Conservation (phyloP, 1,140 invertebrate genomes). For the Gryon sp. region DNA sequence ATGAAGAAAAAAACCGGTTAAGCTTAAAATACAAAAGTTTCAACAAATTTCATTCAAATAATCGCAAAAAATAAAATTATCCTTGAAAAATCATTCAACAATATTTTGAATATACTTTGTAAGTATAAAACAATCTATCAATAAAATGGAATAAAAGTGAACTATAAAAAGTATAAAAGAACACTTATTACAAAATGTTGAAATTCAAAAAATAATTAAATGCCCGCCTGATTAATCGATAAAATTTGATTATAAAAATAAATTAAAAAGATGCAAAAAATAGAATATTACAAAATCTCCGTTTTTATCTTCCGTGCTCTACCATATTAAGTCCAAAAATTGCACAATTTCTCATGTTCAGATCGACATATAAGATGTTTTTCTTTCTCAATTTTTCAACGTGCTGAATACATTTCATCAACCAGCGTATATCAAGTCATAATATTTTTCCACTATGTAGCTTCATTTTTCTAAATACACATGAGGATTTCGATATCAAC, state of each 20-base stretch:
- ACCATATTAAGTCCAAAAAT: constrained; percentile 3
- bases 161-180: too few relatives aligned
- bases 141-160: too few relatives aligned
- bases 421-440: constrained; percentile 33
- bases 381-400: constrained; percentile 6
- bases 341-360: constrained; percentile 4
- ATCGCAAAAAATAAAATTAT: not conserved
- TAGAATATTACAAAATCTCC: too few relatives aligned
- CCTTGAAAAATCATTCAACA: too few relatives aligned
- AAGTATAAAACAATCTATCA: too few relatives aligned
- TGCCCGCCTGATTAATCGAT: too few relatives aligned
- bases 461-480: constrained; percentile 37
- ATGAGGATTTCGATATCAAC: constrained; percentile 12
- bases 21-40: constrained; percentile 4
- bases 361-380: constrained; percentile 8
- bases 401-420: constrained; percentile 8
- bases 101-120: too few relatives aligned
- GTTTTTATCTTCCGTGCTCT: not conserved
- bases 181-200: too few relatives aligned
- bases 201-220: too few relatives aligned
- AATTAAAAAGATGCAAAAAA: too few relatives aligned
- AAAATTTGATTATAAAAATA: constrained; percentile 26
- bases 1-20: not conserved
- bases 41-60: constrained; percentile 11
- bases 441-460: constrained; percentile 25